phyloP scores from a whole-genome alignment of 2,797 vertebrate species.

The Manis crassicaudata region DNA sequence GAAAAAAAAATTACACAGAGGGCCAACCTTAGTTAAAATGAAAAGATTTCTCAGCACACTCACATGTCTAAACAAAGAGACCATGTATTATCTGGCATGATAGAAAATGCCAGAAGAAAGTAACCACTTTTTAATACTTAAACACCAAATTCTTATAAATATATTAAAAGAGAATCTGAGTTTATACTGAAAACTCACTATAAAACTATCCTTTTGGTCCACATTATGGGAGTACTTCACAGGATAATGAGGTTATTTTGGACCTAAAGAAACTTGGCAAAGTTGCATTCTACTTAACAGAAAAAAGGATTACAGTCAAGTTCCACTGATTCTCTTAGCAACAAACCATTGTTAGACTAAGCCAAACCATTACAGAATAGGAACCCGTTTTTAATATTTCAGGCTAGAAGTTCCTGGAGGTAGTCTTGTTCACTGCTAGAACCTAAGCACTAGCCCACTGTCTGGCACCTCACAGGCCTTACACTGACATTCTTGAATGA shows the following conservation, averaged over 20 bases:
- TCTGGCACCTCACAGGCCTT: neutral
- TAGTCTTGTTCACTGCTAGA: neutral
- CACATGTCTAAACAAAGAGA: slow-evolving; percentile 35
- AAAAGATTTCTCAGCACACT: slow-evolving; percentile 28
- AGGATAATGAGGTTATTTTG: slow-evolving; percentile 34
- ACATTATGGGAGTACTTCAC: slow-evolving; percentile 13
- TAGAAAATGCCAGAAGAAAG: neutral
- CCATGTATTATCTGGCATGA: slow-evolving; percentile 33
- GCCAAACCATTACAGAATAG: slow-evolving; percentile 1
- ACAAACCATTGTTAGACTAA: slow-evolving; percentile 3
- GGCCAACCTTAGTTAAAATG: slow-evolving; percentile 39
- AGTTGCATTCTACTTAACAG: slow-evolving; percentile 55
- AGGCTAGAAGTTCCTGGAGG: neutral
- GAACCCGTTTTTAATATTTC: neutral
- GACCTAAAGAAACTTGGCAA: slow-evolving; percentile 37
- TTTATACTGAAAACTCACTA: slow-evolving; percentile 46
- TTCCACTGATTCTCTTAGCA: slow-evolving; percentile 8
- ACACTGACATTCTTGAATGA: neutral
- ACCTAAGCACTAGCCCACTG: neutral
- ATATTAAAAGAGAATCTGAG: neutral
- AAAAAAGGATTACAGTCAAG: slow-evolving; percentile 34
- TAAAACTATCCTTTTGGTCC: slow-evolving; percentile 36
- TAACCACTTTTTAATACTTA: slow-evolving; percentile 42
- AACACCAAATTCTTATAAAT: slow-evolving; percentile 34
- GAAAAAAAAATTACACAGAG: slow-evolving; percentile 48